A percentile compares a stretch with the other conserved stretches of the same genome.
Conservation (phyloP, 2,797 vertebrate genomes). For the Peromyscus nudipes region DNA sequence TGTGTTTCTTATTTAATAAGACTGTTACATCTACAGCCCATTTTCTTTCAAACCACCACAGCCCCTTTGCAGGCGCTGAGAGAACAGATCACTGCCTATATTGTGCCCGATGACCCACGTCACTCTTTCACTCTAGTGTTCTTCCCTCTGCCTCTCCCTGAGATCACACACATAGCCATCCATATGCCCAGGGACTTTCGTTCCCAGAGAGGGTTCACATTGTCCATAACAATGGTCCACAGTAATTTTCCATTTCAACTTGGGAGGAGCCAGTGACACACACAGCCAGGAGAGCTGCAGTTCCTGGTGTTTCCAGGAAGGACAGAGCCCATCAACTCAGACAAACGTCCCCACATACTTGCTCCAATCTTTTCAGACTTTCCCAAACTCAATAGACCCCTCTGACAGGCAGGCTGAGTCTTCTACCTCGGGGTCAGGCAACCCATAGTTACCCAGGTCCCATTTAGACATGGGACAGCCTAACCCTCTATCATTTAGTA, state of each 20-base stretch:
- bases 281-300: neutral
- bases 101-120: no score
- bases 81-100: neutral
- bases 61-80: neutral
- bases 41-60: neutral
- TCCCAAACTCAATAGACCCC: neutral
- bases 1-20: no score
- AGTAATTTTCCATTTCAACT: neutral
- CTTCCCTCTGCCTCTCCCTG: neutral
- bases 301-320: neutral
- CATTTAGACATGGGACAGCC: neutral
- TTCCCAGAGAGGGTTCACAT: neutral
- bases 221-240: neutral
- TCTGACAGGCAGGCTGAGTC: neutral
- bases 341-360: neutral
- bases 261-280: neutral
- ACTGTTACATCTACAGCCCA: no score
- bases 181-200: neutral
- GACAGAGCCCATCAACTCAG: neutral
- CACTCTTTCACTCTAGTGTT: neutral
- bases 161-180: neutral
- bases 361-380: neutral
- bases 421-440: neutral
- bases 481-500: neutral
- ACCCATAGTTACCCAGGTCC: neutral